Base-by-base conservation (phyloP, 1,140 invertebrate species). In the Eueides isabella region DNA sequence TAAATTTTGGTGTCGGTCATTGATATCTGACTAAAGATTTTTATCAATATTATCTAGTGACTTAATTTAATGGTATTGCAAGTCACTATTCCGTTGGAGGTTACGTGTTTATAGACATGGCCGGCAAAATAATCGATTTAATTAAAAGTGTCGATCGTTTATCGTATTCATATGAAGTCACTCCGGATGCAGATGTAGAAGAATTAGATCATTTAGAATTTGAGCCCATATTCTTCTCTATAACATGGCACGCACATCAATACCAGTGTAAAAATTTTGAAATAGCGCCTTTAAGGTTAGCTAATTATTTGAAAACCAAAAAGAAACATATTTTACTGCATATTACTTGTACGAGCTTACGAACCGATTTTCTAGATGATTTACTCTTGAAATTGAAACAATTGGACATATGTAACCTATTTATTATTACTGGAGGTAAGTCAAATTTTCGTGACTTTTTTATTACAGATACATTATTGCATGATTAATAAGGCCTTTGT, bases 231-330 rank as follows among this genome's bases (percentile, higher is more conserved):
- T 93, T 93, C 74, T 89, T 80, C 67, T 89, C 90, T 1, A 76
- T 93, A 30, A 92, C 91, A 38, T 93, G 91, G 91, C 91, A 93
- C 67, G 85, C 91, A 5, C 85, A 83, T 35, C 48, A 55, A 11
- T 83, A 90, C 65, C 64, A 84, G 66, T 88, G 84, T 72, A 75
- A 80, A 76, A 68, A 79, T 70, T 80, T 90, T 35, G 82, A 88
- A 61, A 89, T 90, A 26, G 70, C 80, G 19, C 88, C 91, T 1
- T 33, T 93, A 33, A 83, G 71, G 70, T 78, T 85, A 67, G 89
- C 85, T 0, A 81, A 70, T 29, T 62, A 72, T 72, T 79, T 93
- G 61, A 84, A 66, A 64, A 79, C 38, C 19, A 83, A 78, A 73
- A 66, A 76, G 30, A 86, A 90, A 62, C 70, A 85, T 66, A 85